Base-by-base conservation (phyloP, 2,888 invertebrate species). In the Junonia oenone region DNA sequence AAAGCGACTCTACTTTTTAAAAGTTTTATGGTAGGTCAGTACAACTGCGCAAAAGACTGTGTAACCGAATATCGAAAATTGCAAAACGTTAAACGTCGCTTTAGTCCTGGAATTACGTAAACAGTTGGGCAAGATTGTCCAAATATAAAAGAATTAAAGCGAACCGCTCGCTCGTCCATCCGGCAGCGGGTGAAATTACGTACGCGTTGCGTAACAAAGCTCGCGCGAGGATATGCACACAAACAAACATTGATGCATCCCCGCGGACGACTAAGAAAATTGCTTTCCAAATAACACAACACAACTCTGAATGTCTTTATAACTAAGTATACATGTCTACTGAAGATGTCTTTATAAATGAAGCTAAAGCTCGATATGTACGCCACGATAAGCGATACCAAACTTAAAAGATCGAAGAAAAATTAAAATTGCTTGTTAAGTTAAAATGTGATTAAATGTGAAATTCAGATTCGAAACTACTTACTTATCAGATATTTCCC, bases 91-190 rank as follows among this genome's bases (percentile, higher is more conserved):
- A 19, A 76, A 73, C 75, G 73, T 63, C 68, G 72, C 70, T 75
- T 81, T 83, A 78, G 81, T 88, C 88, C 88, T 83, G 76, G 65
- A 75, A 72, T 89, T 88, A 76, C 81, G 78, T 83, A 88, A 87
- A 63, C 51, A 61, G 71, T 89, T 87, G 80, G 71, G 80, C 76
- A 89, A 88, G 65, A 76, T 77, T 80, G 78, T 73, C 76, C 79
- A 79, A 83, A 81, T 76, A 72, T 78, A 79, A 71, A 74, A 76
- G 73, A 74, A 76, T 75, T 73, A 78, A 78, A 76, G 69, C 73
- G 70, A 72, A 73, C 75, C 64, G 65, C 68, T 69, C 64, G 65
- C 68, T 69, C 69, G 68, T 68, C 68, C 71, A 73, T 77, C 74
- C 74, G 76, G 75, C 70, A 66, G 62, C 70, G 59, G 67, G 76